These are phyloP conservation scores for Thalassophryne amazonica DNA, from an alignment of 2,797 vertebrate genomes.

Conservation along the genomic window DNA sequence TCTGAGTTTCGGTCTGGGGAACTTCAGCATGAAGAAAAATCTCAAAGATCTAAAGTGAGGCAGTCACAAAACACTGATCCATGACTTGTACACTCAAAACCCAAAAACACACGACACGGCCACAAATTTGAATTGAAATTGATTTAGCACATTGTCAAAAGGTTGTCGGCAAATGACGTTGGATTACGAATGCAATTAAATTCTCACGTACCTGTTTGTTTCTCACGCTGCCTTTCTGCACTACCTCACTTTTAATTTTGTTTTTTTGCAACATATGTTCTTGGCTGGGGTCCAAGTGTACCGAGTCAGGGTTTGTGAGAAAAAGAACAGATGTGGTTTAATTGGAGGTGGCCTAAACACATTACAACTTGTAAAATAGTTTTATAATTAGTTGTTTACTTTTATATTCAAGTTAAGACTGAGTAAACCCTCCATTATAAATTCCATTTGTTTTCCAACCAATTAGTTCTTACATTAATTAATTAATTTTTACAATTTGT, in stretches of 20 bases:
- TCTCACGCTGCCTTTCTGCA: constrained; percentile 41
- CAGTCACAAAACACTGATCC: constrained; percentile 25
- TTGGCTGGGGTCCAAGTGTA: constrained; percentile 24
- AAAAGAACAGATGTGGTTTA: constrained; percentile 2
- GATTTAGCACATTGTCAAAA: constrained; percentile 24
- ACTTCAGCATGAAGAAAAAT: constrained; percentile 4
- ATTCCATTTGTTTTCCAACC: no score
- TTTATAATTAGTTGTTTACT: no score
- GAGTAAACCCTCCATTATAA: no score
- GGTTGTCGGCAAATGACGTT: no score
- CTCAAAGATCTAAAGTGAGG: constrained; percentile 4
- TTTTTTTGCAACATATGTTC: constrained; percentile 18
- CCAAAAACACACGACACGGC: constrained; percentile 3
- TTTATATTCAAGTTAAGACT: no score
- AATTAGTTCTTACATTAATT: no score
- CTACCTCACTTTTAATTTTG: constrained; percentile 19
- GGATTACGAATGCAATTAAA: no score
- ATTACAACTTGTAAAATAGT: constrained; percentile 25
- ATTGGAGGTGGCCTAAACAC: constrained; percentile 1
- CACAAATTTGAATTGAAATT: constrained; percentile 25
- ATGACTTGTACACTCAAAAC: constrained; percentile 17
- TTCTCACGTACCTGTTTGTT: constrained; percentile 39
- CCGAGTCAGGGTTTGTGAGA: constrained; percentile 30
- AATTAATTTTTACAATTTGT: no score
- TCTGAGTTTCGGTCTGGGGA: constrained; percentile 18